Conservation (phyloP, 2,888 invertebrate genomes). For the Rhagophthalmus giganteus region DNA sequence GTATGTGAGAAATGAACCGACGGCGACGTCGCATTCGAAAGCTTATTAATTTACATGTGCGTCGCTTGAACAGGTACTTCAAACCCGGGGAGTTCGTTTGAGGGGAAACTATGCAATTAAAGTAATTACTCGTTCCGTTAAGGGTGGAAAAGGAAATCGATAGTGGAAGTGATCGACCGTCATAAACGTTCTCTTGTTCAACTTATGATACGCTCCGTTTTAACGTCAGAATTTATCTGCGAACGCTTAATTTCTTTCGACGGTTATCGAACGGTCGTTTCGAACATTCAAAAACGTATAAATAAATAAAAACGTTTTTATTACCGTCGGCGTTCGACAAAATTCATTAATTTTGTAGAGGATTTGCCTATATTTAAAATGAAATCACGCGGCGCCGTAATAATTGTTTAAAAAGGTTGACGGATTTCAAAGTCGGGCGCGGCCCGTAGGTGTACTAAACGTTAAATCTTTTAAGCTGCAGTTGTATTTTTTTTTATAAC, state of each 20-base stretch:
- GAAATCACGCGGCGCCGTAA: no score
- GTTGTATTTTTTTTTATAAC: slow-evolving; percentile 7
- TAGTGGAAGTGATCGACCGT: slow-evolving; percentile 37
- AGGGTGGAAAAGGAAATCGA: slow-evolving; percentile 35
- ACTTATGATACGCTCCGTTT: slow-evolving; percentile 27
- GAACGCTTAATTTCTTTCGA: no score
- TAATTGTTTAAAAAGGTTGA: no score
- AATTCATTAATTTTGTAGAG: not conserved
- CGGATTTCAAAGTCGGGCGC: no score
- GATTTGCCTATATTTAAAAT: no score
- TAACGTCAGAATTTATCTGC: no score
- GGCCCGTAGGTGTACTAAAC: no score
- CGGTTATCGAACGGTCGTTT: no score
- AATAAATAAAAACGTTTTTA: not conserved
- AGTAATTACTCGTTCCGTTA: slow-evolving; percentile 40
- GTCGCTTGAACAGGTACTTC: slow-evolving; percentile 26
- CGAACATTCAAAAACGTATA: no score
- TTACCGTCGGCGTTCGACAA: not conserved
- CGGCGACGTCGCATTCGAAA: slow-evolving; percentile 8
- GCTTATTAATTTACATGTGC: slow-evolving; percentile 29
- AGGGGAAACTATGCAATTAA: slow-evolving; percentile 38
- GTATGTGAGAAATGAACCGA: slow-evolving; percentile 25
- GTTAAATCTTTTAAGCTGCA: not conserved
- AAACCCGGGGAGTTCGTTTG: slow-evolving; percentile 21
- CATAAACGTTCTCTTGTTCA: slow-evolving; percentile 37